Evolutionary conservation across 2,113 vertebrate species (phyloP).

Genomic region (Petrocephalus zakoni): DNA sequence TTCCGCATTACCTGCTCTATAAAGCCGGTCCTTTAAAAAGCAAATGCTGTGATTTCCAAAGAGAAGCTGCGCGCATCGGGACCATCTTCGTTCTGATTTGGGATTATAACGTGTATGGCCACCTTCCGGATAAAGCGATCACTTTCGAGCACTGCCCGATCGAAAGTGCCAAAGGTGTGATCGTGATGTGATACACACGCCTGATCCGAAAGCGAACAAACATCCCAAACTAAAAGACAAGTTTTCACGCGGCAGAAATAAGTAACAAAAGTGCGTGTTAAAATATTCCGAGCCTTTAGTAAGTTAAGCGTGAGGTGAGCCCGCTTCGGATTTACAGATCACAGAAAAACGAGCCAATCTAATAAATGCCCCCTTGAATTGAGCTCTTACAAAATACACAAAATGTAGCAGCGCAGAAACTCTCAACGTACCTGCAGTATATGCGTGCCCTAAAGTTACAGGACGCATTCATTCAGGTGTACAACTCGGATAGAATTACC

Average conservation of each 20-base stretch:
- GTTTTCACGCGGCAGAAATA: neutral
- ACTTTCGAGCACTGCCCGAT: neutral
- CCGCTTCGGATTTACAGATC: neutral
- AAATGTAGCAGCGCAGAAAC: no score
- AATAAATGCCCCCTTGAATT: neutral
- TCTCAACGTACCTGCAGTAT: neutral
- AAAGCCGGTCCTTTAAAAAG: slow-evolving; percentile 35
- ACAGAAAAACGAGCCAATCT: neutral
- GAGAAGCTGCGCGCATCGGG: neutral
- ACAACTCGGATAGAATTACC: neutral
- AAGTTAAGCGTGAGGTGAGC: neutral
- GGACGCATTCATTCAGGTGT: neutral
- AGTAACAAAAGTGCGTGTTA: neutral
- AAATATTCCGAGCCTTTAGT: neutral
- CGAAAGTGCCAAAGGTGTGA: neutral
- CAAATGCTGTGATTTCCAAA: slow-evolving; percentile 31
- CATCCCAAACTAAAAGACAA: neutral
- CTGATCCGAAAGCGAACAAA: neutral
- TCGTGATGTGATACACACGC: neutral
- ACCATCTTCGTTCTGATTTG: neutral
- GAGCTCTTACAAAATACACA: neutral
- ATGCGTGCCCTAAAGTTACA: neutral
- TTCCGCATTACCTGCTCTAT: slow-evolving; percentile 62
- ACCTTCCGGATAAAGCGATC: neutral
- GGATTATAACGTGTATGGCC: neutral